Conservation (phyloP, 2,888 invertebrate genomes). For the Rhagonycha lutea region DNA sequence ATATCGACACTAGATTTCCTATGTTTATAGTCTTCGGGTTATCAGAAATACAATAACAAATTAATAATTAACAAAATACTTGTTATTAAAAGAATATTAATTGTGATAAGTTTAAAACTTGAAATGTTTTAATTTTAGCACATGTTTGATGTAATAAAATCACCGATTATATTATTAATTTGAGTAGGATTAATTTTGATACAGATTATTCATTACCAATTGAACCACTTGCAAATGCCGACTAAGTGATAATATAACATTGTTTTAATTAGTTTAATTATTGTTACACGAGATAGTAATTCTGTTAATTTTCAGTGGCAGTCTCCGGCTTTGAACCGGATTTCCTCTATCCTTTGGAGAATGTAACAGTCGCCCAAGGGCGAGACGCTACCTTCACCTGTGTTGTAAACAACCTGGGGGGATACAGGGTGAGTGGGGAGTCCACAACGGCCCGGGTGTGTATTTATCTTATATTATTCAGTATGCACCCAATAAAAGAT, state of each 20-base stretch:
- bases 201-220: neutral
- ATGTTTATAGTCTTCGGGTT: too few species aligned
- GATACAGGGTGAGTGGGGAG: slow-evolving; percentile 90
- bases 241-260: neutral
- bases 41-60: too few species aligned
- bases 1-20: too few species aligned
- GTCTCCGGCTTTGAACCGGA: slow-evolving; percentile 78
- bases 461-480: slow-evolving; percentile 57
- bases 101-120: too few species aligned
- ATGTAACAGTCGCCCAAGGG: slow-evolving; percentile 82
- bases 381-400: slow-evolving; percentile 84
- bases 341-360: slow-evolving; percentile 78
- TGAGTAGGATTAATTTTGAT: neutral
- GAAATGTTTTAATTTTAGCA: too few species aligned
- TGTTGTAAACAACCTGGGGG: slow-evolving; percentile 80
- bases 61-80: too few species aligned
- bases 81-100: too few species aligned
- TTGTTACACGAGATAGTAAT: slow-evolving; percentile 17
- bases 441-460: slow-evolving; percentile 84
- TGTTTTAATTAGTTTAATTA: neutral
- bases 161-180: neutral
- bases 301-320: slow-evolving; percentile 57
- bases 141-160: neutral
- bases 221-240: neutral
- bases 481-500: slow-evolving; percentile 18